phyloP scores from a whole-genome alignment of 2,797 vertebrate species.

The Serranus cabrilla region DNA sequence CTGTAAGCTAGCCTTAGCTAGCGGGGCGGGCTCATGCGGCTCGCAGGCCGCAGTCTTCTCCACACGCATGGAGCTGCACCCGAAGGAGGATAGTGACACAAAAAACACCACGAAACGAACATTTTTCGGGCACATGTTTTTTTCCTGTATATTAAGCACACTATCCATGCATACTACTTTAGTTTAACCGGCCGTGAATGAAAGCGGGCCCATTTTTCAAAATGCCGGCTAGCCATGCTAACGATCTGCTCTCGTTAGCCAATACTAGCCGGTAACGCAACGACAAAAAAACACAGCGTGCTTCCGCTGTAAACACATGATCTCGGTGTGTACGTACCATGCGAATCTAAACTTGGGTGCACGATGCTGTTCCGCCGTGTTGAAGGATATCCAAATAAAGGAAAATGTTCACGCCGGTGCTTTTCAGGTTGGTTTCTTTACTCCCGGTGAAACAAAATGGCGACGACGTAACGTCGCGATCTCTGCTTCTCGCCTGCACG shows the following conservation, averaged over 20 bases:
- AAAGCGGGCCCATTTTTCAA: constrained; percentile 79
- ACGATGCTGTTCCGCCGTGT: constrained; percentile 61
- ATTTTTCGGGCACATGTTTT: fast-evolving
- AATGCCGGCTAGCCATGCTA: constrained; percentile 83
- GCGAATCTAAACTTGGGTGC: constrained; percentile 46
- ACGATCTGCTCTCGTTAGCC: constrained; percentile 15
- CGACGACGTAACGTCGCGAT: constrained; percentile 77
- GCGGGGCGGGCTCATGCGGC: neutral
- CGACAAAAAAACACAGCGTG: neutral
- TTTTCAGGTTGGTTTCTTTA: constrained; percentile 82
- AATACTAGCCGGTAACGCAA: neutral
- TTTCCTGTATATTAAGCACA: fast-evolving
- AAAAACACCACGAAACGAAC: fast-evolving
- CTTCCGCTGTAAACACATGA: fast-evolving
- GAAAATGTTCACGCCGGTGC: constrained; percentile 56
- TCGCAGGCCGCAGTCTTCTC: constrained; percentile 4
- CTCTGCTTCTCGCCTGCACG: constrained; percentile 73
- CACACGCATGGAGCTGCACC: neutral
- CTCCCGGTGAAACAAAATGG: constrained; percentile 85
- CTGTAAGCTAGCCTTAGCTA: neutral
- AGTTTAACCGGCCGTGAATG: constrained; percentile 14
- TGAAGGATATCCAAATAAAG: constrained; percentile 43
- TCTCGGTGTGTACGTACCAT: constrained; percentile 64
- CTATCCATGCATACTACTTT: fast-evolving
- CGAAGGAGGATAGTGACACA: fast-evolving